These are phyloP conservation scores for Semaprochilodus insignis DNA, from an alignment of 2,797 vertebrate genomes.

Conservation along the genomic window DNA sequence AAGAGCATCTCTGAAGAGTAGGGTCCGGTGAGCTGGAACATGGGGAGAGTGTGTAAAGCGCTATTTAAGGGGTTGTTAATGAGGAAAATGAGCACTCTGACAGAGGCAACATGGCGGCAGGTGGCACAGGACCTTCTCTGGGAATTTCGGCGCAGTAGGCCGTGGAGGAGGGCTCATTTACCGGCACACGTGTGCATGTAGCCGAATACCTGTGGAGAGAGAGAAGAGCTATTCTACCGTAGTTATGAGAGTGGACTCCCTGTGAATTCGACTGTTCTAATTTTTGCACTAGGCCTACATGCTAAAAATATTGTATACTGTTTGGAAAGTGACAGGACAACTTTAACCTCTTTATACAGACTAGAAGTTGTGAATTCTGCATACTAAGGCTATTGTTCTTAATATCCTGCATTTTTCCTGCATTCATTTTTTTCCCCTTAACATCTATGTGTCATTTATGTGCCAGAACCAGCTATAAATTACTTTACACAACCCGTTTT, in stretches of 20 bases:
- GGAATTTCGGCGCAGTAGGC: slow-evolving; percentile 27
- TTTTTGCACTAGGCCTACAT: neutral
- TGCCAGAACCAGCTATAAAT: too few relatives aligned
- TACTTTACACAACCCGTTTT: too few relatives aligned
- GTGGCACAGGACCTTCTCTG: slow-evolving; percentile 43
- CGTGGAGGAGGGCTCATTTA: neutral
- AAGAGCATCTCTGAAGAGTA: slow-evolving; percentile 50
- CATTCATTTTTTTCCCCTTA: too few relatives aligned
- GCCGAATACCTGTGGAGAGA: neutral
- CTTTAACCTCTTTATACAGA: neutral
- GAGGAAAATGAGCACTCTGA: slow-evolving; percentile 52
- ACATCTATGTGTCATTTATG: too few relatives aligned
- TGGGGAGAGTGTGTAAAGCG: slow-evolving; percentile 24
- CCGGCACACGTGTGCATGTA: neutral
- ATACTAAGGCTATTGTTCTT: neutral
- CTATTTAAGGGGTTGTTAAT: slow-evolving; percentile 49
- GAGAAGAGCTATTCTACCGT: neutral
- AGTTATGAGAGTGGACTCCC: neutral
- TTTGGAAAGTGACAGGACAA: neutral
- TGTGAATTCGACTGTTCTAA: neutral
- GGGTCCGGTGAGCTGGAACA: slow-evolving; percentile 45
- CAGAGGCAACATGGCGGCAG: slow-evolving; percentile 42
- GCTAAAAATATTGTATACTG: neutral
- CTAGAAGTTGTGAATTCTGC: too few relatives aligned
- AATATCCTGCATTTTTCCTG: too few relatives aligned